Evolutionary conservation across 2,113 vertebrate species (phyloP), one percentile per base, ranked within the genome.

Genomic region (Sphaerodactylus townsendi): DNA sequence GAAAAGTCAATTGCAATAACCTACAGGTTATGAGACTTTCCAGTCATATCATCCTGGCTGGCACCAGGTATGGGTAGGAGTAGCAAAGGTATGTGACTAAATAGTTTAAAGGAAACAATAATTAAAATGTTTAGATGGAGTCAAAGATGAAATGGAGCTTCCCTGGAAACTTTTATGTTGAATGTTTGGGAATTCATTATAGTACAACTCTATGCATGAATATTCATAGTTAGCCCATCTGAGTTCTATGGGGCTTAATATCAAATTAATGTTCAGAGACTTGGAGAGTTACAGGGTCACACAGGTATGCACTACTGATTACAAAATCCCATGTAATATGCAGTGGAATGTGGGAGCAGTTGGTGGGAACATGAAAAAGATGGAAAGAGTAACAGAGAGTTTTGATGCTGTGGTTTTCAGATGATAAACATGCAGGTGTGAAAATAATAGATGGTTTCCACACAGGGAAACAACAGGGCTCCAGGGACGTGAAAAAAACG

Each of bases 1-100:
- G 14, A 80, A 83, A 7, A 87, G 78, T 85, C 44, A 71, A n/a
- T 25, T 41, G 37, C 11, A 83, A 66, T 59, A 59, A 9, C 17
- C 65, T 69, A n/a, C 15, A 56, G 30, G 33, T 81, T 79, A 84
- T 66, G 79, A 53, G 17, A 82, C 39, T 72, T 88, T 62, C 80
- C 66, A 83, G 82, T 86, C 72, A 90, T 33, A 89, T 87, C 91
- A 90, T 87, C 48, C 39, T 39, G 17, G 39, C 41, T 50, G 28
- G 56, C 77, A 76, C 70, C 74, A 62, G 81, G 33, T 85, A 86
- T 44, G 80, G 82, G 73, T 72, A 77, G 82, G 19, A 89, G 70
- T 44, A 87, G 21, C 64, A 85, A 80, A 79, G 28, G 15, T 53
- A 77, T 87, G 79, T 81, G 37, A 85, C 88, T 79, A 28, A 90